Evolutionary conservation across 1,140 invertebrate genomes (phyloP).

Genomic region (Pygmarrhopalites habei): DNA sequence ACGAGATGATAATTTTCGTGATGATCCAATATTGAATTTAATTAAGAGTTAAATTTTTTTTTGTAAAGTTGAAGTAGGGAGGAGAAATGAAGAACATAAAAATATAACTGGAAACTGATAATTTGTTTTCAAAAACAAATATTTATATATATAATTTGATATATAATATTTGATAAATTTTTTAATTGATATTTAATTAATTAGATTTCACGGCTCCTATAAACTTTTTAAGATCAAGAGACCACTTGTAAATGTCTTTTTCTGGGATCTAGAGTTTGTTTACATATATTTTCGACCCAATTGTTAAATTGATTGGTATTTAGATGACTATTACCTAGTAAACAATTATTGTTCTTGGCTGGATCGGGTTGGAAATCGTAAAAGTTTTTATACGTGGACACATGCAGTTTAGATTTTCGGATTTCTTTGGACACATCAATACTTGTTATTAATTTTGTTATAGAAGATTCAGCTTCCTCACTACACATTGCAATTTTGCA

Average conservation of each 20-base stretch:
- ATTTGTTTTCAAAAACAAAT: no score
- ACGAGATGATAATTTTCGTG: no score
- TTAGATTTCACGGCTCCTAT: no score
- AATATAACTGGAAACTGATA: no score
- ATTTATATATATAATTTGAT: no score
- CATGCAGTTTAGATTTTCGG: neutral
- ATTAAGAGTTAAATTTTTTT: neutral
- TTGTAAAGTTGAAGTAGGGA: no score
- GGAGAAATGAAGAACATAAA: no score
- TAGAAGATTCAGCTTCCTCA: constrained; percentile 14
- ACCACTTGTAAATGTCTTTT: neutral
- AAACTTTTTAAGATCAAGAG: constrained; percentile 8
- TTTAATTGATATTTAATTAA: no score
- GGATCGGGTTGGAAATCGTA: constrained; percentile 1
- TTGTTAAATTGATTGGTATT: constrained; percentile 1
- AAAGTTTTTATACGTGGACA: constrained; percentile 2
- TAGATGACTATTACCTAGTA: constrained; percentile 5
- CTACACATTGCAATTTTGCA: constrained; percentile 26
- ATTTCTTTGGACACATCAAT: neutral
- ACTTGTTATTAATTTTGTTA: constrained; percentile 10
- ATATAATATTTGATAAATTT: no score
- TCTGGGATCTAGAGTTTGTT: constrained; percentile 22
- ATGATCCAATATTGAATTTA: neutral
- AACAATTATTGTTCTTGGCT: constrained; percentile 4
- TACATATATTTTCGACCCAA: constrained; percentile 25